These are phyloP conservation scores for Exocentrus adspersus DNA, from an alignment of 2,888 invertebrate species.

Conservation along the genomic window DNA sequence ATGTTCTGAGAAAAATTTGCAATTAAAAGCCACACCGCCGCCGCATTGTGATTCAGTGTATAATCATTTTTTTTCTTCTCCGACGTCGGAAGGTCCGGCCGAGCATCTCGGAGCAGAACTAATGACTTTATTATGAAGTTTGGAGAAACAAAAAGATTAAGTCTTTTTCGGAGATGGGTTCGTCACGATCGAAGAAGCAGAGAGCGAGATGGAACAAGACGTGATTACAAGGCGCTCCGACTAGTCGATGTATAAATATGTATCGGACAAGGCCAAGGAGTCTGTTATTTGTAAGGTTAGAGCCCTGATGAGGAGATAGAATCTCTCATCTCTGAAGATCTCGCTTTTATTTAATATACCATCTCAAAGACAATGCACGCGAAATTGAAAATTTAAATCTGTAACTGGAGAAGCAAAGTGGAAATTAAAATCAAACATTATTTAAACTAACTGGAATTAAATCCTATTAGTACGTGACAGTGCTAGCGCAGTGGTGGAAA, in stretches of 20 bases:
- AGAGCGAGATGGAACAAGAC: conserved; percentile 22
- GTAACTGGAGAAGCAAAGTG: conserved; percentile 23
- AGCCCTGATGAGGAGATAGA: not conserved
- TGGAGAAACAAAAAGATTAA: conserved; percentile 40
- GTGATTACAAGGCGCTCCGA: conserved; percentile 42
- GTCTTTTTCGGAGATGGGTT: conserved; percentile 42
- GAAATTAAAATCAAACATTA: conserved; percentile 44
- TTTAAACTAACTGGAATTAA: conserved; percentile 36
- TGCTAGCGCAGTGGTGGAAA: conserved; percentile 16
- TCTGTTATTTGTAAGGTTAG: conserved; percentile 22
- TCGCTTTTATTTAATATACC: too few relatives aligned
- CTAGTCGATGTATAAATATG: conserved; percentile 17
- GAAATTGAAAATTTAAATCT: conserved; percentile 28
- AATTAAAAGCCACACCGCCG: conserved; percentile 13
- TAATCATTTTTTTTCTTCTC: conserved; percentile 22
- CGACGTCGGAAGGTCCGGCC: conserved; percentile 1
- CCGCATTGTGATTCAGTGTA: conserved; percentile 25
- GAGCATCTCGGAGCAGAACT: conserved; percentile 35
- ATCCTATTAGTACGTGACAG: conserved; percentile 37
- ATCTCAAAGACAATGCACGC: not conserved
- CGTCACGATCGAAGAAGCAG: conserved; percentile 43
- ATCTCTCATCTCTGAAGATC: not conserved
- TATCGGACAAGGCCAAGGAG: not conserved
- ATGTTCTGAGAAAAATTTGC: conserved; percentile 25
- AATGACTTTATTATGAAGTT: conserved; percentile 50